These are phyloP conservation scores for Steatocranus sp. DNA, from an alignment of 2,797 vertebrate species.

Conservation along the genomic window DNA sequence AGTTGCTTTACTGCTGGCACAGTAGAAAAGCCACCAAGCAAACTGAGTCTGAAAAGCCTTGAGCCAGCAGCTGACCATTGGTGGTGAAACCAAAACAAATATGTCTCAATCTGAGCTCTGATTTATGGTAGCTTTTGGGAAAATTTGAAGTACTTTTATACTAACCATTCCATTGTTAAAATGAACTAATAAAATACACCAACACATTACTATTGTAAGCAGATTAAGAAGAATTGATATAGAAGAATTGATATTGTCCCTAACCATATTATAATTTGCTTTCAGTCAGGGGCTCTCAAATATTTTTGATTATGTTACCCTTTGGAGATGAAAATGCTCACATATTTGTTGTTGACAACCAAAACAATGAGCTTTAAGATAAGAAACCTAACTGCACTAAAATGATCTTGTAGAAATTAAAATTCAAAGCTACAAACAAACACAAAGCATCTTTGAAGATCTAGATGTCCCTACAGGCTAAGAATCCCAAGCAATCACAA, in stretches of 20 bases:
- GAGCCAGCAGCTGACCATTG: not conserved
- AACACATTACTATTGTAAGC: not conserved
- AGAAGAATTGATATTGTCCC: no score
- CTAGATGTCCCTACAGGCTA: not conserved
- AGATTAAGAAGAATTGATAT: not conserved
- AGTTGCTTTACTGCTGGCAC: not conserved
- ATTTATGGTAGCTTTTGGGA: not conserved
- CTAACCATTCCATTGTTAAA: not conserved
- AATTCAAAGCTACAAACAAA: not conserved
- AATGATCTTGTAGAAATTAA: not conserved
- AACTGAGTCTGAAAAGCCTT: not conserved
- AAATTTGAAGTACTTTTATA: not conserved
- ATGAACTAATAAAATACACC: not conserved
- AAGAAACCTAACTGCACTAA: not conserved
- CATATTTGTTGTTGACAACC: not conserved
- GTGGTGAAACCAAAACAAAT: not conserved
- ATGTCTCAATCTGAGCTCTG: not conserved
- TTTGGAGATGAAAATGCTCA: not conserved
- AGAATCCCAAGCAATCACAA: not conserved
- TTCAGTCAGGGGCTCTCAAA: not conserved
- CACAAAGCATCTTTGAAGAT: not conserved
- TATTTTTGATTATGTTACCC: not conserved
- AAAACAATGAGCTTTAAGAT: not conserved
- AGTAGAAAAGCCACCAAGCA: not conserved
- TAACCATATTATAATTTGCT: not conserved